These are phyloP conservation scores for Halictus quadricinctus DNA, from an alignment of 2,888 invertebrate species.

Conservation along the genomic window DNA sequence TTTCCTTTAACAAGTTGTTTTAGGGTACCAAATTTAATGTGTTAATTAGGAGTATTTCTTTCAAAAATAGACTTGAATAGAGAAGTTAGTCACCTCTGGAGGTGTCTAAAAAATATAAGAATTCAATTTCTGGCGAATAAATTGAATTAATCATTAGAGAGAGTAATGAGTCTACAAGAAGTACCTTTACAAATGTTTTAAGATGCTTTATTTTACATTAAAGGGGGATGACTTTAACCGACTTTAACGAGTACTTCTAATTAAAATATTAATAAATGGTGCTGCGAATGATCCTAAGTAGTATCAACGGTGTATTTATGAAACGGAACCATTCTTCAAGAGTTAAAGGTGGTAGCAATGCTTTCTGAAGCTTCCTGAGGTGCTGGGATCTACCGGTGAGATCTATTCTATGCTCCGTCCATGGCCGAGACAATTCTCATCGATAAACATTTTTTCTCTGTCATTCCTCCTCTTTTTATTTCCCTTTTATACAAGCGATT, in stretches of 20 bases:
- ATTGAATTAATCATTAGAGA: not conserved
- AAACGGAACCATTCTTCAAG: not conserved
- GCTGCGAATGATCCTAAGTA: too few species aligned
- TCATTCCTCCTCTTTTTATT: slow-evolving; percentile 15
- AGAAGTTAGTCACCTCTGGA: not conserved
- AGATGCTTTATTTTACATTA: not conserved
- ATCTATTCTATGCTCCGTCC: not conserved
- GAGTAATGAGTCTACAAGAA: not conserved
- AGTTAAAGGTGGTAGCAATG: not conserved
- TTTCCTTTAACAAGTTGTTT: not conserved
- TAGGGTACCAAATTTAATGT: not conserved
- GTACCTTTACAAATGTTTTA: not conserved
- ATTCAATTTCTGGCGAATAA: too few species aligned
- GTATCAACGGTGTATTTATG: too few species aligned
- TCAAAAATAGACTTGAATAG: not conserved
- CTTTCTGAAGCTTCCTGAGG: not conserved
- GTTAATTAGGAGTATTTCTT: not conserved
- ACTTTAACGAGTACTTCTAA: too few species aligned
- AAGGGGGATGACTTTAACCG: not conserved
- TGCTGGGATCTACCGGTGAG: not conserved
- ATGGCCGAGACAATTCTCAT: slow-evolving; percentile 19
- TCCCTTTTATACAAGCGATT: slow-evolving; percentile 58
- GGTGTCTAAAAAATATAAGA: too few species aligned
- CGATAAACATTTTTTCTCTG: slow-evolving; percentile 25
- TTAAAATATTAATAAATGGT: too few species aligned